phyloP scores from a whole-genome alignment of 2,888 invertebrate species.

The Pecten maximus region DNA sequence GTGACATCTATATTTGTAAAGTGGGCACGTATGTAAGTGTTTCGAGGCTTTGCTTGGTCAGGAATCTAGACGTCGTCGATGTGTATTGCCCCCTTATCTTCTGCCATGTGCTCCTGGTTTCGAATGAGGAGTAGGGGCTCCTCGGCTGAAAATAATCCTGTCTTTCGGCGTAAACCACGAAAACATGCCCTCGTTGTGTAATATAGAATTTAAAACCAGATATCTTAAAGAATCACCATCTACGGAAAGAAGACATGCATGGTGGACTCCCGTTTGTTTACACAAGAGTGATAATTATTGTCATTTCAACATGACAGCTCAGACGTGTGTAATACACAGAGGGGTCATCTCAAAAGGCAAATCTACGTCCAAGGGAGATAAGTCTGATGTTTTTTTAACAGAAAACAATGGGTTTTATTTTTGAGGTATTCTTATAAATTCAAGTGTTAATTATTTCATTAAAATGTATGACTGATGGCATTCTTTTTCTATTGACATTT shows the following conservation, averaged over 20 bases:
- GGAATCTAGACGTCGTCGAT: neutral
- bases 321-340: neutral
- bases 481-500: no score
- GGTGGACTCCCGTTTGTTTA: neutral
- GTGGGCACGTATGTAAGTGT: neutral
- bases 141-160: neutral
- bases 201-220: neutral
- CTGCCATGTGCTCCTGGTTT: neutral
- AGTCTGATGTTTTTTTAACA: neutral
- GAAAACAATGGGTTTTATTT: neutral
- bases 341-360: neutral
- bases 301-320: constrained; percentile 33
- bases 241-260: neutral
- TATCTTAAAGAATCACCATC: neutral
- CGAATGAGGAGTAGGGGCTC: neutral
- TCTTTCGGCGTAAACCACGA: neutral
- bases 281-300: constrained; percentile 28
- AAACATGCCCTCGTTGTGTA: neutral
- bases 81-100: constrained; percentile 4
- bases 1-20: neutral
- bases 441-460: no score
- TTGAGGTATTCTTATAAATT: no score
- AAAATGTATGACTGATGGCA: no score
- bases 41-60: neutral
- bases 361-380: neutral